Evolutionary conservation across 1,140 invertebrate genomes (phyloP).

Genomic region (Zaprionus ornatus): DNA sequence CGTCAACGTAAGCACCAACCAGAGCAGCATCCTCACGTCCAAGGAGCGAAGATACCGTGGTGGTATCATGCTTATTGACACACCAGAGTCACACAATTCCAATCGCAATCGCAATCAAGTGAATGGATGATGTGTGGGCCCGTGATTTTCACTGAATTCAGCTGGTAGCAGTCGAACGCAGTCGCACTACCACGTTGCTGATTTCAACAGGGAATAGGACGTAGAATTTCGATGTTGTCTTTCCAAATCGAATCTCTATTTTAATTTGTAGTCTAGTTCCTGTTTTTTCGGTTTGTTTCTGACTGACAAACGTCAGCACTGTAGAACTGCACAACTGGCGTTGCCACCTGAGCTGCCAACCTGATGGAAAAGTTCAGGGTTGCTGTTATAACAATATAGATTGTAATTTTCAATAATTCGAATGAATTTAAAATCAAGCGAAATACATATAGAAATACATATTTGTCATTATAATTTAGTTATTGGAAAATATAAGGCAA

Average conservation of each 20-base stretch:
- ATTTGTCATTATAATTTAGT: not conserved
- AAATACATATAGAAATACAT: not conserved
- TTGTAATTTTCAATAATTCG: not conserved
- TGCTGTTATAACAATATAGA: not conserved
- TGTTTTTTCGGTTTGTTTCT: slow-evolving; percentile 46
- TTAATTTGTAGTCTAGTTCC: slow-evolving; percentile 16
- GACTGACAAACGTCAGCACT: slow-evolving; percentile 51
- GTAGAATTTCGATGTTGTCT: slow-evolving; percentile 6
- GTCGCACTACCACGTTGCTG: not conserved
- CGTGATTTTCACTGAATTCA: slow-evolving; percentile 5
- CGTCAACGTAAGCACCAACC: slow-evolving; percentile 29
- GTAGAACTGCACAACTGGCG: slow-evolving; percentile 30
- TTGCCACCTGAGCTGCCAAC: slow-evolving; percentile 45
- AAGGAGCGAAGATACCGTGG: slow-evolving; percentile 24
- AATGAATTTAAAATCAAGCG: not conserved
- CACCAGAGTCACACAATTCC: slow-evolving; percentile 11
- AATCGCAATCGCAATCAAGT: slow-evolving; percentile 5
- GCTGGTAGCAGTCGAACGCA: not conserved
- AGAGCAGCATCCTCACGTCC: slow-evolving; percentile 16
- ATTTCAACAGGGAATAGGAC: not conserved
- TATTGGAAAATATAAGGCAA: not conserved
- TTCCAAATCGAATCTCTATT: slow-evolving; percentile 1
- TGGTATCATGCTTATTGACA: slow-evolving; percentile 29
- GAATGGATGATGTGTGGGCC: not conserved
- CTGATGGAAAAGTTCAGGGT: slow-evolving; percentile 10